Evolutionary conservation across 2,888 invertebrate species (phyloP), one percentile per base, ranked within the genome.

Genomic region (Linnaemya vulpina): DNA sequence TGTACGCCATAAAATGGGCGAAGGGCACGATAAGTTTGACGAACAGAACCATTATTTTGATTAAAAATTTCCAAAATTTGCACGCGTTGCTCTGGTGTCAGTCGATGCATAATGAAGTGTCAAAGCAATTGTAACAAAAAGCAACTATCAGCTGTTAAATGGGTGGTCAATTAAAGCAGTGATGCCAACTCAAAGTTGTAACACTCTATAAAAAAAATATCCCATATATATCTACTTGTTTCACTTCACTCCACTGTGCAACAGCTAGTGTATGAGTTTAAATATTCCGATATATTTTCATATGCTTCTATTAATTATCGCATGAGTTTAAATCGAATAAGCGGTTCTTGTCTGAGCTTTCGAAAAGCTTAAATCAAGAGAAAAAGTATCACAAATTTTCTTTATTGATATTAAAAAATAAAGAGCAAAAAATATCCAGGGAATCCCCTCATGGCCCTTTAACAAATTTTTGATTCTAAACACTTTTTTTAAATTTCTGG

Each of bases 391-490:
- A 49, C 3, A 49, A 8, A n/a, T 49, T 13, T n/a, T 49, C 22
- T 38, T 63, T 43, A 15, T 35, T 35, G 3, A 40, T 53, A 53
- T 7, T 3, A 35, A 3, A 58, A 15, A 25, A 30, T 3, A 30
- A 49, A 11, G 30, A 11, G 3, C 8, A 25, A n/a, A 38, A 53
- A 22, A 38, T 53, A 68, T 15, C 22, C n/a, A 46, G 70, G 85
- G 85, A 78, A 82, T 85, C 78, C 85, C 85, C 78, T 70, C 17
- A 10, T 67, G n/a, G 13, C 63, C 53, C 35, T 58, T 58, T 35
- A 46, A 46, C 25, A 49, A n/a, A 20, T 62, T 22, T n/a, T 25
- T 35, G 13, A 20, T 68, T 35, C n/a, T 20, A 68, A 55, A 13
- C n/a, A 11, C 43, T 3, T 51, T 68, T 30, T 46, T 70, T 40